Evolutionary conservation across 2,113 vertebrate genomes (phyloP), one percentile per base, ranked within the genome.

Genomic region (Chascanopsetta lugubris): DNA sequence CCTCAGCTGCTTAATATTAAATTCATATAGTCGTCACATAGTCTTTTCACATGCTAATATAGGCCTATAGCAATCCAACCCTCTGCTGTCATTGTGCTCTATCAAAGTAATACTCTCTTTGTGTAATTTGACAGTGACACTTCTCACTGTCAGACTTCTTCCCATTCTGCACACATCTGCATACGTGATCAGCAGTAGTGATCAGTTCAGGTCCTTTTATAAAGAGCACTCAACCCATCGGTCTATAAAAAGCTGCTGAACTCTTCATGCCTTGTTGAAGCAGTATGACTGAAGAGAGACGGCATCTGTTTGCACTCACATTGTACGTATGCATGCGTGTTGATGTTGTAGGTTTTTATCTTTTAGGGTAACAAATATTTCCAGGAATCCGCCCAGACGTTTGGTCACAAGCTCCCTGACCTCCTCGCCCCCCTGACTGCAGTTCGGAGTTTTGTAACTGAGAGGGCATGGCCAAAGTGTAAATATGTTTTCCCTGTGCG

Each of bases 181-280:
- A 69, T 80, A 40, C 24, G 57, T 59, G 50, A 69, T 55, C 56
- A 58, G 21, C 32, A 18, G 27, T 73, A 59, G 69, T 69, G 36
- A 72, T 42, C 72, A 61, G 59, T 63, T 36, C 49, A 24, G 56
- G n/a, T n/a, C n/a, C 69, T 67, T 25, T 59, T 61, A 42, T 61
- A 2, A 15, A 72, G 18, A 53, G 20, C 18, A 18, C 10, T 12
- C 2, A 2, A 49, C 27, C 21, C 43, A 22, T 21, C 54, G 48
- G 32, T 51, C 53, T 22, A 3, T 1, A 40, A 58, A 22, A 20
- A 26, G 63, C 36, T 48, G 45, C 25, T 27, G 3, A 6, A 15
- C 45, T 46, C 32, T 25, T 24, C 15, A 12, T 62, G 18, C 38
- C 17, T 61, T 26, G 10, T 17, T 42, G 5, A 73, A 47, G 12